Conservation (phyloP, 2,888 invertebrate genomes). For the Drosophila melanosoma region DNA sequence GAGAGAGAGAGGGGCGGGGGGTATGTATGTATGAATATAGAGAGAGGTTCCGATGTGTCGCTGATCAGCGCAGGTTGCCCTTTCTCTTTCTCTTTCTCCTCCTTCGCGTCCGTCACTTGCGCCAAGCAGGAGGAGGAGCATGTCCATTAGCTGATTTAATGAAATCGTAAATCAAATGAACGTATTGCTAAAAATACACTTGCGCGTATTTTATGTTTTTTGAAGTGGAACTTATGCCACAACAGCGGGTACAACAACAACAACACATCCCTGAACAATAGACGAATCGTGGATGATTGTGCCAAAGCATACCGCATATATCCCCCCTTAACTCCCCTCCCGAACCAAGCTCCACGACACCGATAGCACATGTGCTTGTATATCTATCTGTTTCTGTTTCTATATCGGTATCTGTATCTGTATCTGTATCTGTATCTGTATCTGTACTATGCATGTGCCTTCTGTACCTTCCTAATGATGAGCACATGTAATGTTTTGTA, state of each 20-base stretch:
- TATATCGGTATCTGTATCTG: conserved; percentile 13
- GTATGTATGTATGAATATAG: background rate
- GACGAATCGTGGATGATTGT: conserved; percentile 77
- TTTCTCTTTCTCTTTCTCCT: conserved; percentile 20
- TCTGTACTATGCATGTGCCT: conserved; percentile 4
- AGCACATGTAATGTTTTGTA: conserved; percentile 75
- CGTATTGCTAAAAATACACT: conserved; percentile 73
- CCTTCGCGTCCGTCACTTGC: conserved; percentile 14
- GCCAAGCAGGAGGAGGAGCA: conserved; percentile 44
- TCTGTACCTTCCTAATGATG: conserved; percentile 68
- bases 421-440: conserved; percentile 10
- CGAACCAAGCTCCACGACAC: conserved; percentile 4
- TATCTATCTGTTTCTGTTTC: conserved; percentile 19
- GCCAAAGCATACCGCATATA: conserved; percentile 55
- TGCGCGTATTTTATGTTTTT: conserved; percentile 79
- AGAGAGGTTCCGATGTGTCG: background rate
- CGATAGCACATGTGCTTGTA: conserved; percentile 30
- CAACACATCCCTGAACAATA: conserved; percentile 63
- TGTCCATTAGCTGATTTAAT: conserved; percentile 81
- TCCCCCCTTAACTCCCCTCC: background rate
- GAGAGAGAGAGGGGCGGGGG: background rate
- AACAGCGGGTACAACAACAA: conserved; percentile 47
- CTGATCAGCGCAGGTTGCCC: conserved; percentile 57
- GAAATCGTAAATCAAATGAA: conserved; percentile 79
- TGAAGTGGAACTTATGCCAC: conserved; percentile 79